Evolutionary conservation across 1,140 invertebrate species (phyloP).

Genomic region (Aporrectodea caliginosa): DNA sequence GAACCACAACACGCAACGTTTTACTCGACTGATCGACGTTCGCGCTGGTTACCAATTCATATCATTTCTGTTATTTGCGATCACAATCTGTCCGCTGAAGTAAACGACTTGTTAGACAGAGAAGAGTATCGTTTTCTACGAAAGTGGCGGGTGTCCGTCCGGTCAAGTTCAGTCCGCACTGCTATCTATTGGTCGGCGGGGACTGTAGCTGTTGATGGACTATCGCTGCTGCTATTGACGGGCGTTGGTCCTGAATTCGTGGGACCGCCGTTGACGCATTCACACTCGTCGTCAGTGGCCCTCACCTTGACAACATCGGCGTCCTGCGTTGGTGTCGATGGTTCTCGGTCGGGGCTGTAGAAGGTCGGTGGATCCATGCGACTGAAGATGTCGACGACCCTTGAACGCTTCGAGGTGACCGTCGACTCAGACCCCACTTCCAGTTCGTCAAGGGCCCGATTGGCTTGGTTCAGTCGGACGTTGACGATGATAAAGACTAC

Average conservation of each 20-base stretch:
- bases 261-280: neutral
- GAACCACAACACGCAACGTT: too few relatives aligned
- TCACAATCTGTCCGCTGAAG: too few relatives aligned
- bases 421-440: neutral
- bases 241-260: neutral
- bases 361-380: neutral
- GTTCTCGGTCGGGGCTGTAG: neutral
- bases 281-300: neutral
- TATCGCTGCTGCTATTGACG: neutral
- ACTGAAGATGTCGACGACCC: neutral
- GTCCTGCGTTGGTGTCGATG: neutral
- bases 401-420: neutral
- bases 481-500: constrained; percentile 11
- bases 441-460: constrained; percentile 1
- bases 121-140: too few relatives aligned
- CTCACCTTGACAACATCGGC: neutral
- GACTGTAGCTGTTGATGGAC: neutral
- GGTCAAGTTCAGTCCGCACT: too few relatives aligned
- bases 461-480: constrained; percentile 8
- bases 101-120: too few relatives aligned
- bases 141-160: too few relatives aligned
- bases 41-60: too few relatives aligned
- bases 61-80: too few relatives aligned
- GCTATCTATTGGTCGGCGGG: too few relatives aligned
- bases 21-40: too few relatives aligned